A percentile compares a stretch with the other conserved stretches of the same genome.
Conservation (phyloP, 2,113 vertebrate species). For the Boulengeromyrus knoepffleri region DNA sequence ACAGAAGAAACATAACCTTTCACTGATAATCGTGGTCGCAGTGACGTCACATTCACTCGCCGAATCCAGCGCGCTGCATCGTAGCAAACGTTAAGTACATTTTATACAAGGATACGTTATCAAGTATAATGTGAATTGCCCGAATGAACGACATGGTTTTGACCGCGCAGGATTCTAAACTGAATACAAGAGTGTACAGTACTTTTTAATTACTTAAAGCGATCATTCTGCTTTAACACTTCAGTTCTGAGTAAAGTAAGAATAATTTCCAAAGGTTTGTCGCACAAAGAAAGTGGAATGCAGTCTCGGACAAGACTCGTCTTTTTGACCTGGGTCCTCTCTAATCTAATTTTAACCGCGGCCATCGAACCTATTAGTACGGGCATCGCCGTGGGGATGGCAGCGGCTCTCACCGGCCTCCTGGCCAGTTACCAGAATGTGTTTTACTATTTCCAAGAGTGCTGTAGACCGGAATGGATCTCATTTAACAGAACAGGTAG, state of each 20-base stretch:
- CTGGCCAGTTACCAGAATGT: slow-evolving; percentile 56
- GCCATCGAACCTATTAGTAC: slow-evolving; percentile 62
- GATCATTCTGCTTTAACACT: background rate
- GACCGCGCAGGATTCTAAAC: background rate
- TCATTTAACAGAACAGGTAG: slow-evolving; percentile 58
- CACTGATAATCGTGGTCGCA: background rate
- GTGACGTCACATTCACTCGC: background rate
- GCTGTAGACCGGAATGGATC: slow-evolving; percentile 64
- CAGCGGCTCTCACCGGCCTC: slow-evolving; percentile 60
- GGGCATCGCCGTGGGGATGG: slow-evolving; percentile 62
- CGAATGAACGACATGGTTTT: background rate
- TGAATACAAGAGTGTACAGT: background rate
- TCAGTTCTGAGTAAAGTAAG: background rate
- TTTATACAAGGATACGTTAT: background rate
- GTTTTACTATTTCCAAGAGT: slow-evolving; percentile 59
- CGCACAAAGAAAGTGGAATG: slow-evolving; percentile 27
- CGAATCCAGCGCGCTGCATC: background rate
- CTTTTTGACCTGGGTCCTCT: slow-evolving; percentile 33
- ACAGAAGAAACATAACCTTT: background rate
- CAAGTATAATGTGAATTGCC: background rate
- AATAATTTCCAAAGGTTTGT: background rate
- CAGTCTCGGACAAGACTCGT: slow-evolving; percentile 17
- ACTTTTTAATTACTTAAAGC: background rate
- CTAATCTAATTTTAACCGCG: slow-evolving; percentile 23
- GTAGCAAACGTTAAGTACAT: background rate